Percentiles rank a stretch among this genome's conserved stretches.
phyloP scores from a whole-genome alignment of 2,888 invertebrate species.

The Drosophila dives region DNA sequence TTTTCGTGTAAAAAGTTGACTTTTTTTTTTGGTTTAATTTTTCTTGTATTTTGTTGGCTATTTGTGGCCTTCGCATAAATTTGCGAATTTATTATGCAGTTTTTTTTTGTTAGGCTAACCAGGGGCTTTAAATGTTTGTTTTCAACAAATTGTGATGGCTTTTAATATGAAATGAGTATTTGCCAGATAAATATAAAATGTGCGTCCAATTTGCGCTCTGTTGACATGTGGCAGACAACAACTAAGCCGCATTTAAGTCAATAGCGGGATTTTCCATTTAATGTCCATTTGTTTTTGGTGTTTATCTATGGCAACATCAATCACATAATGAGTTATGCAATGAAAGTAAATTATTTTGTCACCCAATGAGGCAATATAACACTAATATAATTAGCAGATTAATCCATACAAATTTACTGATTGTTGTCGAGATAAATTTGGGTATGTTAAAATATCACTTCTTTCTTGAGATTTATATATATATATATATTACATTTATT shows the following conservation, averaged over 20 bases:
- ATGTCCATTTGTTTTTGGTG: constrained; percentile 2
- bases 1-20: neutral
- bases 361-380: neutral
- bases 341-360: neutral
- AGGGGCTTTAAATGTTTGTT: constrained; percentile 33
- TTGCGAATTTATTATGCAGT: constrained; percentile 33
- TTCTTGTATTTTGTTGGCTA: constrained; percentile 3
- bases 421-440: neutral
- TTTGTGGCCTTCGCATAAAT: constrained; percentile 38
- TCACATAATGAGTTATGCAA: neutral
- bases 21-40: neutral
- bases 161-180: constrained; percentile 35
- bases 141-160: constrained; percentile 39
- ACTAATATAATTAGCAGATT: neutral
- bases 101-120: constrained; percentile 22
- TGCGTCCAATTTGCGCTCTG: neutral
- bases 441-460: neutral
- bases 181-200: constrained; percentile 30
- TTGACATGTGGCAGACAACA: constrained; percentile 16
- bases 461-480: neutral
- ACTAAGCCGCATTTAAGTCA: constrained; percentile 17
- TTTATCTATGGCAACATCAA: neutral
- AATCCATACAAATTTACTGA: neutral
- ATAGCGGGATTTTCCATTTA: constrained; percentile 1
- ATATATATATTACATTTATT: no score